A percentile compares a stretch with the other conserved stretches of the same genome.
Evolutionary conservation across 2,797 vertebrate species (phyloP).

Genomic region (Syngnathus acus): DNA sequence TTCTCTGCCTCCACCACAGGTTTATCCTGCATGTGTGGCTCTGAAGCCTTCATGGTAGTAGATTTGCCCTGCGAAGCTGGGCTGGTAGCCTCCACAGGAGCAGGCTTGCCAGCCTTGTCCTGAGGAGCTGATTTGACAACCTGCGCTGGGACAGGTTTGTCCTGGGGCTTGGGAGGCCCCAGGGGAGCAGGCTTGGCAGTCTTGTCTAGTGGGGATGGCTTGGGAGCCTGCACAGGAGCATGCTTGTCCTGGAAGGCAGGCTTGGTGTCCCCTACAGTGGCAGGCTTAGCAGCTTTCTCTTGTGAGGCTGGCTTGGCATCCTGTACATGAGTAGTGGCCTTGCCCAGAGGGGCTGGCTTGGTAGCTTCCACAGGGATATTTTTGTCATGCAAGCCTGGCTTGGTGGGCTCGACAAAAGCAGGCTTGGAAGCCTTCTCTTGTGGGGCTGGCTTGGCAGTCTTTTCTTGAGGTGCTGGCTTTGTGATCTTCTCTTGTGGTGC

Average conservation of each 20-base stretch:
- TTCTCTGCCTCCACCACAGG: neutral
- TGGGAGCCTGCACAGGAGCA: neutral
- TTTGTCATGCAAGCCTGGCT: neutral
- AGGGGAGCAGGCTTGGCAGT: conserved; percentile 2
- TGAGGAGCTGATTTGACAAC: neutral
- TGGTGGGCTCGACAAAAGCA: neutral
- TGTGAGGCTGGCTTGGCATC: neutral
- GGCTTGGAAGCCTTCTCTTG: neutral
- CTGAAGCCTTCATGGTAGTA: neutral
- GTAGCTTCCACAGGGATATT: neutral
- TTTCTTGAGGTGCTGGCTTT: neutral
- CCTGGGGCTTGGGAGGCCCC: conserved; percentile 8
- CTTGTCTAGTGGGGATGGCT: conserved; percentile 5
- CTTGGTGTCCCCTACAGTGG: neutral
- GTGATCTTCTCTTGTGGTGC: neutral
- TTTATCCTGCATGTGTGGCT: too few relatives aligned
- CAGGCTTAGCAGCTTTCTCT: rapidly evolving
- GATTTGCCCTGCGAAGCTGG: neutral
- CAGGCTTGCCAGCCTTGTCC: neutral
- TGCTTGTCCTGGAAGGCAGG: conserved; percentile 1
- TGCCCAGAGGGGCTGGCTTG: neutral
- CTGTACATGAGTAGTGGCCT: conserved; percentile 6
- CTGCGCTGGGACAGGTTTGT: neutral
- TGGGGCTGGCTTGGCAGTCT: neutral
- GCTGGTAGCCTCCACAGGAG: neutral